These are phyloP conservation scores for Musca domestica DNA, from an alignment of 1,140 invertebrate genomes.

Conservation along the genomic window DNA sequence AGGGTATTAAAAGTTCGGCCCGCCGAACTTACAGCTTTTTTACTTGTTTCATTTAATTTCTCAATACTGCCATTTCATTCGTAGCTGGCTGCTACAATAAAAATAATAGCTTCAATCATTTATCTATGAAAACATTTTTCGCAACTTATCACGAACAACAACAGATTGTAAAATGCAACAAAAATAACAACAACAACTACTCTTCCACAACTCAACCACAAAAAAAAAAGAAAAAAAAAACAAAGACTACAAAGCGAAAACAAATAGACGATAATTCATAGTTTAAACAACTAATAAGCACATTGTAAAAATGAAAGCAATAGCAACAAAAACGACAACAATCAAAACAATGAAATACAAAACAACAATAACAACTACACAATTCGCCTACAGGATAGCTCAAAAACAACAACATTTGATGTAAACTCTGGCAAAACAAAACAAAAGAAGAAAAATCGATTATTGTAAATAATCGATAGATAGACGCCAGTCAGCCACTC, in stretches of 20 bases:
- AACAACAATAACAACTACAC: background rate
- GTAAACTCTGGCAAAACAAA: background rate
- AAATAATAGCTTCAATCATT: too few species aligned
- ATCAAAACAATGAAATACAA: background rate
- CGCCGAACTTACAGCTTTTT: too few species aligned
- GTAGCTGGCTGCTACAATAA: too few species aligned
- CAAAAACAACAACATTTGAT: background rate
- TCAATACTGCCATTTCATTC: too few species aligned
- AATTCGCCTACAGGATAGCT: too few species aligned
- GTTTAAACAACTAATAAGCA: constrained; percentile 15
- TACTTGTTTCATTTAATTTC: too few species aligned
- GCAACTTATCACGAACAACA: too few species aligned
- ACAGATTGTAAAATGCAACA: too few species aligned
- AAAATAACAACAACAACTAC: too few species aligned
- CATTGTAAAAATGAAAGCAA: constrained; percentile 21
- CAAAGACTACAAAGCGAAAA: background rate
- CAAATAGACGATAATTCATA: constrained; percentile 1
- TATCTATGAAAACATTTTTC: too few species aligned
- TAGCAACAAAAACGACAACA: constrained; percentile 7
- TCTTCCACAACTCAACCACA: background rate
- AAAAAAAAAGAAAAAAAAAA: background rate
- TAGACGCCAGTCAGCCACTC: constrained; percentile 1
- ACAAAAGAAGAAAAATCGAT: background rate
- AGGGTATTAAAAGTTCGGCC: too few species aligned
- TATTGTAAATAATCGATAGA: constrained; percentile 10